Evolutionary conservation across 64 coral and sea anemone species (phyloP), one percentile per base, ranked within the genome.

Genomic region (Montipora foliosa): DNA sequence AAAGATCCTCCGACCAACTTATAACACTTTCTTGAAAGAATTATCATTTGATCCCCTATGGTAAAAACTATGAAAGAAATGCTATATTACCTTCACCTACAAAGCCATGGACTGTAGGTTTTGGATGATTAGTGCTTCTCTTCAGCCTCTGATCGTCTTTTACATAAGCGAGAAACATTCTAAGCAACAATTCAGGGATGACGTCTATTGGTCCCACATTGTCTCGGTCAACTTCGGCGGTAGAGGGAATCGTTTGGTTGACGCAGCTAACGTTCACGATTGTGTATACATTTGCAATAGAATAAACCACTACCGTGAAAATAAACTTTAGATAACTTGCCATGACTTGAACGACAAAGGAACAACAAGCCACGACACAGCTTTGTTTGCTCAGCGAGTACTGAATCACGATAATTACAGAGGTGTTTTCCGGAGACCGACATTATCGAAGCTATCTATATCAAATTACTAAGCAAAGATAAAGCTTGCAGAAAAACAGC

Each of bases 31-130:
- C 61, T 12, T 66, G 12, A 9, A 12, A 66, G 10, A 17, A 17
- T 12, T 15, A 15, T 66, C 29, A 37, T 17, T 29, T 12, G 37
- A 79, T 1, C 13, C 8, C 49, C 37, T 48, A 24, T 12, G 10
- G 6, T 29, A 10, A 58, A 58, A 13, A 15, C 1, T 59, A 44
- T 0, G 13, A 46, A 17, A 44, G 9, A 6, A 45, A 16, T 29
- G 55, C 80, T 6, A 29, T 11, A 64, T 82, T 82, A 82, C 80
- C 80, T 82, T 82, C 55, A 15, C 80, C 80, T 44, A 82, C 15
- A 64, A 82, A 45, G 12, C 55, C 22, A 14, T 82, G 80, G 0
- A 82, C 55, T 14, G 58, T 64, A 15, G 58, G 55, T 17, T 21
- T 21, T 10, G 22, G 21, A 55, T 5, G 3, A 44, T 64, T 8